phyloP scores from a whole-genome alignment of 2,888 invertebrate genomes.

The Homarus gammarus region DNA sequence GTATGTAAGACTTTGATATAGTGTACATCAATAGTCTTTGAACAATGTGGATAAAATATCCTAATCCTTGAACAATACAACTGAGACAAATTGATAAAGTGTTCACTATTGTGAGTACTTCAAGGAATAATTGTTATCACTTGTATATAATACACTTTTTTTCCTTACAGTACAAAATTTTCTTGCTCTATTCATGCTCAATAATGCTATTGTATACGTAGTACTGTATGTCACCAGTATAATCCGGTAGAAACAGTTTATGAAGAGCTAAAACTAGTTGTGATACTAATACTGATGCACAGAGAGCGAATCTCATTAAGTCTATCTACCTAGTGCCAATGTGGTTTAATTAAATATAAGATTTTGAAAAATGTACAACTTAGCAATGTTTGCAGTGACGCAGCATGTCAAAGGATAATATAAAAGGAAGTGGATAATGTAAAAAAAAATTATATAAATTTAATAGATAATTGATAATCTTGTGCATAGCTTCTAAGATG shows the following conservation, averaged over 20 bases:
- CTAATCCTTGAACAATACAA: too few relatives aligned
- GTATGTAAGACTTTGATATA: too few relatives aligned
- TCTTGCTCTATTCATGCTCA: background rate
- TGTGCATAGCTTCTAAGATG: conserved; percentile 17
- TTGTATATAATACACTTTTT: background rate
- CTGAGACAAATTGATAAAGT: too few relatives aligned
- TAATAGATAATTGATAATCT: background rate
- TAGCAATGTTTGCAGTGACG: background rate
- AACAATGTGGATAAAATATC: too few relatives aligned
- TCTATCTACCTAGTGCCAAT: background rate
- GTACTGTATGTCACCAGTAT: background rate
- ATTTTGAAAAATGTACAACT: background rate
- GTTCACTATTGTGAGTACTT: too few relatives aligned
- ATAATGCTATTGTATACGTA: background rate
- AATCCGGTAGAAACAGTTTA: background rate
- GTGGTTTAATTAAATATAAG: background rate
- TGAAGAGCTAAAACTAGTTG: background rate
- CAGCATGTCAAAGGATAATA: too few relatives aligned
- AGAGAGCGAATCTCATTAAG: conserved; percentile 4
- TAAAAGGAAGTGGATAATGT: background rate
- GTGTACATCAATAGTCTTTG: too few relatives aligned
- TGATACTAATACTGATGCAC: conserved; percentile 18
- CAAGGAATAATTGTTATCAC: background rate
- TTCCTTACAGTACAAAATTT: background rate
- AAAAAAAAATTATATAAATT: background rate